Evolutionary conservation across 1,140 invertebrate species (phyloP), one percentile per base, ranked within the genome.

Genomic region (Telenomus remus): DNA sequence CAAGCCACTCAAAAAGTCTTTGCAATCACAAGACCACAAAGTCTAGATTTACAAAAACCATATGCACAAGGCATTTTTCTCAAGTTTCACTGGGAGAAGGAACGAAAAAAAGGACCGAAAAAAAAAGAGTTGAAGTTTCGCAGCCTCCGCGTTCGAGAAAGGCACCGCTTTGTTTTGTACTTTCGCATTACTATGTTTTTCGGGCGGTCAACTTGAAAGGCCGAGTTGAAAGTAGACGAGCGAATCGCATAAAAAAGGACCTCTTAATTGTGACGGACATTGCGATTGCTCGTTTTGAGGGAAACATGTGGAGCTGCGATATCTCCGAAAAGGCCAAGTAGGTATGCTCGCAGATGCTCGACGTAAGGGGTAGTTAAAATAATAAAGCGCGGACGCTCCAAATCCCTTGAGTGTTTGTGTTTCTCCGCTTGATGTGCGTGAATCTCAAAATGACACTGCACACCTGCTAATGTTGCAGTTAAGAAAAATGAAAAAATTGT

Each of bases 351-450:
- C 82, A 83, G 74, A 84, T 84, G 82, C 75, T 63, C 49, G 72
- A 66, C 66, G 53, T 80, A 81, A 82, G 78, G 78, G 79, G 57
- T 80, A 61, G 76, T 80, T 85, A 81, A 83, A 85, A 85, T 83
- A 85, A 85, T 85, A 86, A 86, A 86, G 80, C 82, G 64, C 66
- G 55, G 55, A 47, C 76, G n/a, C n/a, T n/a, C n/a, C n/a, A n/a
- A 27, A 78, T 73, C 75, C 59, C 42, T 48, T 54, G 68, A 76
- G 55, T 85, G 82, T 85, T 84, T 85, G 81, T 84, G 74, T 84
- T 85, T 84, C 76, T 68, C 82, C 55, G 60, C 57, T 76, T 75
- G 68, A 44, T 65, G 72, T 51, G 69, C 49, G 48, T 77, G 78
- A 27, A 80, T 81, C 75, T 66, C 57, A 61, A 78, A 77, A 78